A percentile compares a stretch with the other conserved stretches of the same genome.
Conservation (phyloP, 2,113 vertebrate genomes). For the Micronycteris hirsuta region DNA sequence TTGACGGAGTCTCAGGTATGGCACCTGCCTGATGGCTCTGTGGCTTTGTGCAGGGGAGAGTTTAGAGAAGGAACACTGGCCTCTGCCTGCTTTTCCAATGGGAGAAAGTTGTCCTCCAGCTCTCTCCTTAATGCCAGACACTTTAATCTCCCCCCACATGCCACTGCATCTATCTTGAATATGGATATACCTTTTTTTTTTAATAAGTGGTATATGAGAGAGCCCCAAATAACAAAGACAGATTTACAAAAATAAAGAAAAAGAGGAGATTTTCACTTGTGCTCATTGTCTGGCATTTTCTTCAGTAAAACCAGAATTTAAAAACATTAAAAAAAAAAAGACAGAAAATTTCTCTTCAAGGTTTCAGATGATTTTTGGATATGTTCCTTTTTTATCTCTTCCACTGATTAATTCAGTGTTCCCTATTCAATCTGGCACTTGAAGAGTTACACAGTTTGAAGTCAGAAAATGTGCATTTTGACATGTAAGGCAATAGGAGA, state of each 20-base stretch:
- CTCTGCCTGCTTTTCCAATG: too few species aligned
- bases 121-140: too few species aligned
- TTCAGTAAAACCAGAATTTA: background rate
- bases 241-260: background rate
- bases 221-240: background rate
- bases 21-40: too few species aligned
- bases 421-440: background rate
- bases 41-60: too few species aligned
- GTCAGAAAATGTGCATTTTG: background rate
- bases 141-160: too few species aligned
- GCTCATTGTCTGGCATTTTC: slow-evolving; percentile 7
- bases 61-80: too few species aligned
- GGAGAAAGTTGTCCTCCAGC: too few species aligned
- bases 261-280: background rate
- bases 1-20: too few species aligned
- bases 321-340: slow-evolving; percentile 26
- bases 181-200: background rate
- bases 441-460: background rate
- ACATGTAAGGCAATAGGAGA: background rate
- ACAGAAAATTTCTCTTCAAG: background rate
- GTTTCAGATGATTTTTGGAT: background rate
- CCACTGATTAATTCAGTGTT: slow-evolving; percentile 6
- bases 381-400: background rate
- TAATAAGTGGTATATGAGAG: background rate
- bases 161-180: background rate